Evolutionary conservation across 2,113 vertebrate species (phyloP).

Genomic region (Ochotona princeps): DNA sequence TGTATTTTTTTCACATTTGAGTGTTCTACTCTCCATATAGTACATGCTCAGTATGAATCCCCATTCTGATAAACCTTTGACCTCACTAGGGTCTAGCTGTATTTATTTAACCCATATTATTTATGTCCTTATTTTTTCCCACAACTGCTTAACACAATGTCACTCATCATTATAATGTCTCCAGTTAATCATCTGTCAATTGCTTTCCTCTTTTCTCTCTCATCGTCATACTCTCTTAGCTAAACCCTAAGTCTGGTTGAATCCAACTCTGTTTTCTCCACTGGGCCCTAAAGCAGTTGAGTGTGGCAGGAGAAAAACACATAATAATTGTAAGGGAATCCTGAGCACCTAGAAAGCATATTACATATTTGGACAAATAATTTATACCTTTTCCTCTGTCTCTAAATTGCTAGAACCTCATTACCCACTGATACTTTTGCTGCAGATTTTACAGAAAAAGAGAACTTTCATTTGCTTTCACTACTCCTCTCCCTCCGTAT

Average conservation of each 20-base stretch:
- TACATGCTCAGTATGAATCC: neutral
- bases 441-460: neutral
- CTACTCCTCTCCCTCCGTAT: neutral
- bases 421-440: neutral
- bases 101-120: neutral
- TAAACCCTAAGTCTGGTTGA: neutral
- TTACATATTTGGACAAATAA: neutral
- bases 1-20: neutral
- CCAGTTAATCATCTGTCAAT: neutral
- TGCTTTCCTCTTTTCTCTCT: neutral
- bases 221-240: neutral
- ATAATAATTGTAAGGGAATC: neutral
- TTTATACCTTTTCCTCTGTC: neutral
- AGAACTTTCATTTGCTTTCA: neutral
- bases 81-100: neutral
- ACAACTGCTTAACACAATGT: neutral
- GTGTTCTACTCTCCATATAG: neutral
- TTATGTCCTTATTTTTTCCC: neutral
- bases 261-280: neutral
- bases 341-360: neutral
- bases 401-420: neutral
- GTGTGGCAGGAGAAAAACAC: neutral
- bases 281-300: neutral
- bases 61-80: neutral
- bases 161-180: neutral